Percentiles rank a stretch among this genome's conserved stretches.
phyloP scores from a whole-genome alignment of 2,113 vertebrate genomes.

The Plotosus lineatus region DNA sequence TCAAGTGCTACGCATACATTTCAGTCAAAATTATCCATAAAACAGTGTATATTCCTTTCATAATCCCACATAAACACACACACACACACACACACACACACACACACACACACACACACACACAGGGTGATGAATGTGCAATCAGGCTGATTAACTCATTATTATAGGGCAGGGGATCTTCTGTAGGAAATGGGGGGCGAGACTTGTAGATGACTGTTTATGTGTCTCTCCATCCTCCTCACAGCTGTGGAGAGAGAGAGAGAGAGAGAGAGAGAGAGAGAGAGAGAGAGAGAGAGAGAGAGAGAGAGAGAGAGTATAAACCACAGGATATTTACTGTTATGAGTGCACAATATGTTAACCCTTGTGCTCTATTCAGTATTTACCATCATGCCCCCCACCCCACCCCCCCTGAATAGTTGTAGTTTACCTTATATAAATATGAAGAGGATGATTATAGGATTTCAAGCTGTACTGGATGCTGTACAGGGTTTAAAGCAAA shows the following conservation, averaged over 20 bases:
- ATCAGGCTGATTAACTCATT: slow-evolving; percentile 79
- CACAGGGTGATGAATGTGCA: slow-evolving; percentile 76
- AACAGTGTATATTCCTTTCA: neutral
- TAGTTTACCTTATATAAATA: no score
- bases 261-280: slow-evolving; percentile 21
- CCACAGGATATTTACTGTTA: neutral
- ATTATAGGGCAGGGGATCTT: slow-evolving; percentile 72
- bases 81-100: slow-evolving; percentile 42
- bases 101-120: slow-evolving; percentile 35
- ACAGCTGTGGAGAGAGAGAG: slow-evolving; percentile 42
- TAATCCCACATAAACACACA: slow-evolving; percentile 30
- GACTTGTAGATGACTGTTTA: slow-evolving; percentile 68
- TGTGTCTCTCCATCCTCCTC: slow-evolving; percentile 58
- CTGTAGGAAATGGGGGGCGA: slow-evolving; percentile 76
- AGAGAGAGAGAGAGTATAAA: slow-evolving; percentile 21
- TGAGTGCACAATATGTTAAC: neutral
- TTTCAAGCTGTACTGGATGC: slow-evolving; percentile 1
- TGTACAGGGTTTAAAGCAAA: no score
- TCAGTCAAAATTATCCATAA: neutral
- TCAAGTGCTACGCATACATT: neutral
- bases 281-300: slow-evolving; percentile 22
- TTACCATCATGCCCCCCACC: no score
- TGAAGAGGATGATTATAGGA: neutral
- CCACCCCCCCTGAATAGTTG: no score
- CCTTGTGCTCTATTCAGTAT: neutral